Evolutionary conservation across 2,113 vertebrate genomes (phyloP).

Genomic region (Benitochromis conjunctus): DNA sequence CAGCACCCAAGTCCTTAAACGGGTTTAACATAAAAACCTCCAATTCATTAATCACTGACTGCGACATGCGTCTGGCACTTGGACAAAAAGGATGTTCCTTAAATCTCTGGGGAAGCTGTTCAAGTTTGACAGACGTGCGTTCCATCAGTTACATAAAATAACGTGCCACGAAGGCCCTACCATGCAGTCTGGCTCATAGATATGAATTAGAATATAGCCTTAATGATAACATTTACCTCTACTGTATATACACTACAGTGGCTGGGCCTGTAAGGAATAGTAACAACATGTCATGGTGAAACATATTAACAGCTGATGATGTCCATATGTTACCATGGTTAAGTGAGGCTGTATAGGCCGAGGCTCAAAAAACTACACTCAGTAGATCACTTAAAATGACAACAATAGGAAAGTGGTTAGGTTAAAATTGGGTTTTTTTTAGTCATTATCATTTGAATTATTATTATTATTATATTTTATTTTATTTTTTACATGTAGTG

Average conservation of each 20-base stretch:
- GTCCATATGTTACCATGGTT: conserved; percentile 72
- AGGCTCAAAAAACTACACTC: not conserved
- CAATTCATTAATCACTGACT: conserved; percentile 52
- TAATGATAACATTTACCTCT: conserved; percentile 81
- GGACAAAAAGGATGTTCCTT: conserved; percentile 58
- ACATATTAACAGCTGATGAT: conserved; percentile 77
- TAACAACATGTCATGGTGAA: conserved; percentile 74
- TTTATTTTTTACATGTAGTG: not conserved
- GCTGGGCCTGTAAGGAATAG: conserved; percentile 74
- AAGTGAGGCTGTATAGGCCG: conserved; percentile 12
- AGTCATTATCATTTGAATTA: not conserved
- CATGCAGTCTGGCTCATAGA: conserved; percentile 68
- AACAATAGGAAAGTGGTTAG: not conserved
- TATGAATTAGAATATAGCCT: conserved; percentile 75
- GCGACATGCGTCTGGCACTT: conserved; percentile 39
- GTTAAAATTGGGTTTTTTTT: not conserved
- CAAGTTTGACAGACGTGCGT: conserved; percentile 61
- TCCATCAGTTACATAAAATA: conserved; percentile 65
- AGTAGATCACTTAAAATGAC: conserved; percentile 3
- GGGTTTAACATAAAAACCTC: conserved; percentile 44
- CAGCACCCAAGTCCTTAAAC: conserved; percentile 49
- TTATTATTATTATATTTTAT: not conserved
- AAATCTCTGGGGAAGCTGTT: conserved; percentile 54
- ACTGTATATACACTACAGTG: conserved; percentile 76
- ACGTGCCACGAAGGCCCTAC: conserved; percentile 56